These are phyloP conservation scores for Euplagia quadripunctaria DNA, from an alignment of 2,888 invertebrate species.

Conservation along the genomic window DNA sequence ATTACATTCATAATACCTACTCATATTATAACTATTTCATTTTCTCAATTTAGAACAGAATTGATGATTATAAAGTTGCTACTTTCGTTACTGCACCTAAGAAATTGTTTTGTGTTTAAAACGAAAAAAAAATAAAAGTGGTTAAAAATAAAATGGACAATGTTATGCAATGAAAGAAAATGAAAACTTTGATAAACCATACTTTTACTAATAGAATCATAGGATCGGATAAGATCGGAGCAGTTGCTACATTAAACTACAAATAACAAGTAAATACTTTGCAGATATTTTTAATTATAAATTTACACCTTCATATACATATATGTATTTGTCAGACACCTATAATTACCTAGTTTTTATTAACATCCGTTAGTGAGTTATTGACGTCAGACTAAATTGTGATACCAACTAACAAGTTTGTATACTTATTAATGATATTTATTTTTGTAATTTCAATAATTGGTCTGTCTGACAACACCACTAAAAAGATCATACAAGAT, in stretches of 20 bases:
- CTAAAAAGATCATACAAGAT: slow-evolving; percentile 81
- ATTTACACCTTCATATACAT: slow-evolving; percentile 6
- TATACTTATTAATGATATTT: too few relatives aligned
- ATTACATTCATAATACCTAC: too few relatives aligned
- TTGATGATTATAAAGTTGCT: neutral
- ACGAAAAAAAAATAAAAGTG: too few relatives aligned
- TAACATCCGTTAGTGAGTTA: neutral
- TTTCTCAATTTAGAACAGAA: neutral
- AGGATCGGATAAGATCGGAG: too few relatives aligned
- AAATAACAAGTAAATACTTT: slow-evolving; percentile 12
- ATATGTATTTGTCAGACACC: neutral
- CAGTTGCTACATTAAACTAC: neutral
- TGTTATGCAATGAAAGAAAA: too few relatives aligned
- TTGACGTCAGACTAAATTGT: neutral
- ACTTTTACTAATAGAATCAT: too few relatives aligned
- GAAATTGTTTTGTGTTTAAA: too few relatives aligned
- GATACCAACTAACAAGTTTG: neutral
- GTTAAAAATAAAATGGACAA: too few relatives aligned
- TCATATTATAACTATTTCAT: neutral
- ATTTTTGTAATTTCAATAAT: slow-evolving; percentile 49
- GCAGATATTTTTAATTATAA: neutral
- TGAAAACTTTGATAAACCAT: too few relatives aligned
- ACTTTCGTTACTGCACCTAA: neutral
- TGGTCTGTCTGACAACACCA: slow-evolving; percentile 77
- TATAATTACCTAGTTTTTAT: neutral